These are phyloP conservation scores for Psittacula echo DNA, from an alignment of 2,797 vertebrate species.

Conservation along the genomic window DNA sequence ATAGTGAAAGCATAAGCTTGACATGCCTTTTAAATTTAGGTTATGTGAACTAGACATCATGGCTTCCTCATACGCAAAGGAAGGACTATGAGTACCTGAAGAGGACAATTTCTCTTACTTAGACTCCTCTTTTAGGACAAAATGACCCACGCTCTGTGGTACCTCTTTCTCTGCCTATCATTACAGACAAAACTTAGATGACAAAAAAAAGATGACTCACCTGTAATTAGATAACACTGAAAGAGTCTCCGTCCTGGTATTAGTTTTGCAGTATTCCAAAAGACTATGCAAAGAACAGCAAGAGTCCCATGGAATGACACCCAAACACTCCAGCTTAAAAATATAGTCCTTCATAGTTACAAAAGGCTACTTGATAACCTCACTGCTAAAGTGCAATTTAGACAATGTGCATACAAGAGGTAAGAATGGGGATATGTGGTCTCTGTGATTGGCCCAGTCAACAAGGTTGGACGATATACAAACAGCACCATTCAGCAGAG, in stretches of 20 bases:
- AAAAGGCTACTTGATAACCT: neutral
- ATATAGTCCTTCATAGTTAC: neutral
- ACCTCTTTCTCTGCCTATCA: neutral
- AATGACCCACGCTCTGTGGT: neutral
- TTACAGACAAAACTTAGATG: neutral
- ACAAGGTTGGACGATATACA: neutral
- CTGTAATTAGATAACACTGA: neutral
- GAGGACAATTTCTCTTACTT: neutral
- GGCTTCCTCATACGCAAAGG: neutral
- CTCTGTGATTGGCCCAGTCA: neutral
- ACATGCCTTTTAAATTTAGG: neutral
- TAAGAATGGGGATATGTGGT: neutral
- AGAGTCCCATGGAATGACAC: neutral
- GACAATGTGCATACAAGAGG: neutral
- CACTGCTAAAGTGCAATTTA: neutral
- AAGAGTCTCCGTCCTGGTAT: neutral
- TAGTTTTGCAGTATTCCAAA: neutral
- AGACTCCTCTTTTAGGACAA: neutral
- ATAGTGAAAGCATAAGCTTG: neutral
- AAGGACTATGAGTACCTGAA: neutral
- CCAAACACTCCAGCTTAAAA: neutral
- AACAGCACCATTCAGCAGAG: neutral
- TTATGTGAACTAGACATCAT: fast-evolving
- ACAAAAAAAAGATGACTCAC: neutral
- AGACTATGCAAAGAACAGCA: neutral